These are phyloP conservation scores for Athetis lepigone DNA, from an alignment of 2,888 invertebrate species.

Conservation along the genomic window DNA sequence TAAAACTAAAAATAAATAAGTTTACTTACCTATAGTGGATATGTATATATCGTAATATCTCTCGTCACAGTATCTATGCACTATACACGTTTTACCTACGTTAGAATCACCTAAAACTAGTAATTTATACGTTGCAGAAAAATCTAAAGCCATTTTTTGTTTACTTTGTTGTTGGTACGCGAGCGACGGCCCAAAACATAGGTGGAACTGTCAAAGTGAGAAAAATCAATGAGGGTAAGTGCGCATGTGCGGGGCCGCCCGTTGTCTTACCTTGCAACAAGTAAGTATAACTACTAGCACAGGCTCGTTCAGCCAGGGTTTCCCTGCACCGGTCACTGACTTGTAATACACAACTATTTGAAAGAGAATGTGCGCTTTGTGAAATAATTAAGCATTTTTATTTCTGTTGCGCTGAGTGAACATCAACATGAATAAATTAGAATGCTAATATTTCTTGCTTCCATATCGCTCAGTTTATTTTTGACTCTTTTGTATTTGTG, in stretches of 20 bases:
- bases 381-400: conserved; percentile 36
- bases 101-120: conserved; percentile 96
- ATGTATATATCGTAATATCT: conserved; percentile 97
- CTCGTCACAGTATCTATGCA: conserved; percentile 97
- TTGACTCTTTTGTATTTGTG: not conserved
- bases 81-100: conserved; percentile 97
- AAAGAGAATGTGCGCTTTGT: conserved; percentile 41
- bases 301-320: conserved; percentile 39
- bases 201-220: conserved; percentile 87
- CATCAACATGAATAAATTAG: conserved; percentile 46
- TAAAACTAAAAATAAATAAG: conserved; percentile 81
- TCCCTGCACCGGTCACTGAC: conserved; percentile 52
- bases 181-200: conserved; percentile 85
- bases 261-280: conserved; percentile 75
- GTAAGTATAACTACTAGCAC: conserved; percentile 67
- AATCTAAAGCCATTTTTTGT: conserved; percentile 95
- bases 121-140: conserved; percentile 96
- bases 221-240: conserved; percentile 86
- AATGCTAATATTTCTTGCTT: conserved; percentile 26
- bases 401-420: conserved; percentile 41
- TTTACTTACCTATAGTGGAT: conserved; percentile 95
- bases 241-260: conserved; percentile 84
- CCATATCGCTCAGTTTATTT: not conserved
- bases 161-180: conserved; percentile 84
- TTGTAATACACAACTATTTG: conserved; percentile 29